Base-by-base conservation (phyloP, 2,888 invertebrate species). In the Pristionchus japonicus region DNA sequence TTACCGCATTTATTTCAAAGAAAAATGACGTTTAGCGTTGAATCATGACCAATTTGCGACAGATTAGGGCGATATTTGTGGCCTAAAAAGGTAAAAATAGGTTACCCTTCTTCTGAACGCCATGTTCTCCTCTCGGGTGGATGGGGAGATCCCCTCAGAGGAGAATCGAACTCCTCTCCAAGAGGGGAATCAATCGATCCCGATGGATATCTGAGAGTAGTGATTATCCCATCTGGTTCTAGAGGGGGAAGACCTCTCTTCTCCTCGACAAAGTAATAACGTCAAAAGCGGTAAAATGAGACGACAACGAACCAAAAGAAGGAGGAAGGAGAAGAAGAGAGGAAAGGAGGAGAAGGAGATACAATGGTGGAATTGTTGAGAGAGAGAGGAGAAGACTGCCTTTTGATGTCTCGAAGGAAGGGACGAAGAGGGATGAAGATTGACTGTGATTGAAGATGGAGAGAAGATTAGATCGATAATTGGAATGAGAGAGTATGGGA, bases 261-360 rank as follows among this genome's bases (percentile, higher is more conserved):
- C 34, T 37, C n/a, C 77, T 31, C 15, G 27, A 31, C 52, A 83
- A 57, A 27, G 61, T 40, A 40, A 64, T 61, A 37, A n/a, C 84
- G 84, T 40, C 40, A 61, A 64, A 61, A 49, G 61, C 37, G 52
- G 84, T 23, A 86, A 49, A 83, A 88, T 64, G 85, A 47, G 37
- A 64, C 77, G 88, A 49, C 27, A 84, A 84, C 86, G 88, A 87
- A 61, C 27, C 7, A 64, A 74, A 80, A 49, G 64, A 80, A 43
- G 67, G 49, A 52, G 70, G 77, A 70, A 88, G 85, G 87, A 82
- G 80, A 83, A 88, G 86, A 80, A 82, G 88, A 83, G 57, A 80
- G 74, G 67, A 74, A 37, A 31, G 52, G 64, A 70, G 82, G 67
- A 88, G 86, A 85, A 64, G 74, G 86, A 88, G 87, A 84, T 74